A percentile compares a stretch with the other conserved stretches of the same genome.
Conservation (phyloP, 1,140 invertebrate species). For the Polypedilum pembai region DNA sequence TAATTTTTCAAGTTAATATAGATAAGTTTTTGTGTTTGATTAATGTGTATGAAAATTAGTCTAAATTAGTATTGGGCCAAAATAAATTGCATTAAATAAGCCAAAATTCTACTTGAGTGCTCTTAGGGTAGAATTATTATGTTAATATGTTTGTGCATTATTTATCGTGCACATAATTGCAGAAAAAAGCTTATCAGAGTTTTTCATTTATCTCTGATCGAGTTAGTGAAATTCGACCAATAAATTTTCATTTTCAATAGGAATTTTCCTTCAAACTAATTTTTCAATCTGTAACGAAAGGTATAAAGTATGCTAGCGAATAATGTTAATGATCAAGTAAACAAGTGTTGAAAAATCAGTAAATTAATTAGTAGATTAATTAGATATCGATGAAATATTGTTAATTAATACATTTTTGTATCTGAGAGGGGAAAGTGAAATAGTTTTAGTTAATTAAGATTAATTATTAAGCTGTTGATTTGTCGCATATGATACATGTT, state of each 20-base stretch:
- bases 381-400: neutral
- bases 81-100: neutral
- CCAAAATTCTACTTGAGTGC: neutral
- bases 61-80: neutral
- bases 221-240: slow-evolving; percentile 28
- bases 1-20: neutral
- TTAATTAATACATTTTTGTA: no score
- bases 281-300: no score
- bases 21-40: neutral
- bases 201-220: neutral
- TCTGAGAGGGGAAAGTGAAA: no score
- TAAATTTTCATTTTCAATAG: neutral
- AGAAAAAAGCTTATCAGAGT: neutral
- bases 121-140: neutral
- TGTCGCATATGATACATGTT: neutral
- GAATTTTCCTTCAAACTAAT: no score
- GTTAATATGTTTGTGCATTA: neutral
- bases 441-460: no score
- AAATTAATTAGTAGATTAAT: neutral
- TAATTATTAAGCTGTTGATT: neutral
- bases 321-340: neutral
- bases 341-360: neutral
- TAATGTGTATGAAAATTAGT: neutral
- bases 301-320: neutral
- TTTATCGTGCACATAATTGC: neutral